phyloP scores from a whole-genome alignment of 2,113 vertebrate genomes.

The Delphinapterus leucas region DNA sequence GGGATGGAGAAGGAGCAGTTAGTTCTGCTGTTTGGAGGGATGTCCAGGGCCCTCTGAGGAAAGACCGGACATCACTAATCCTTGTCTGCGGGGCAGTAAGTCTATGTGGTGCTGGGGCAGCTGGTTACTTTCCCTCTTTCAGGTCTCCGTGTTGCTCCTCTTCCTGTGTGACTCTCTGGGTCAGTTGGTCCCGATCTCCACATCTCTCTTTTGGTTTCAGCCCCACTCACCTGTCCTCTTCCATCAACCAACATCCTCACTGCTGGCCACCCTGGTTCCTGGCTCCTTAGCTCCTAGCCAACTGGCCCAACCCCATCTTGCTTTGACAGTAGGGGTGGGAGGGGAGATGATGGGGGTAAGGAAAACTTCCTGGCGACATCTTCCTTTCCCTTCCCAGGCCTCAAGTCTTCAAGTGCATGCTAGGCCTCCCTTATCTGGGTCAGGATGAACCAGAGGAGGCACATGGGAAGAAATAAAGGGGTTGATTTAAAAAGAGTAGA shows the following conservation, averaged over 20 bases:
- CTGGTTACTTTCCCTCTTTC: background rate
- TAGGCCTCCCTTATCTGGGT: background rate
- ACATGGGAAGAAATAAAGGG: background rate
- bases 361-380: background rate
- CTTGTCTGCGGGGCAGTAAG: background rate
- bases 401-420: background rate
- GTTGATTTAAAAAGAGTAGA: background rate
- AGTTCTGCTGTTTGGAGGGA: background rate
- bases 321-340: background rate
- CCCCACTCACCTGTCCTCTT: constrained; percentile 29
- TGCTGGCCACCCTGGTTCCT: background rate
- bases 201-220: background rate
- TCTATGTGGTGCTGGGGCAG: background rate
- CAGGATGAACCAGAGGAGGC: background rate
- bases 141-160: background rate
- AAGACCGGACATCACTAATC: background rate
- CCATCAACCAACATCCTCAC: background rate
- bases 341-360: background rate
- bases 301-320: background rate
- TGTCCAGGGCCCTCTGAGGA: background rate
- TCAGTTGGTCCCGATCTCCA: background rate
- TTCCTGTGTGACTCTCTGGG: background rate
- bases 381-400: constrained; percentile 32
- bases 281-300: background rate
- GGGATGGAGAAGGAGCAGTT: background rate